A percentile compares a stretch with the other conserved stretches of the same genome.
These are phyloP conservation scores for Brachynemurus nebulosus DNA, from an alignment of 2,888 invertebrate species.

Conservation along the genomic window DNA sequence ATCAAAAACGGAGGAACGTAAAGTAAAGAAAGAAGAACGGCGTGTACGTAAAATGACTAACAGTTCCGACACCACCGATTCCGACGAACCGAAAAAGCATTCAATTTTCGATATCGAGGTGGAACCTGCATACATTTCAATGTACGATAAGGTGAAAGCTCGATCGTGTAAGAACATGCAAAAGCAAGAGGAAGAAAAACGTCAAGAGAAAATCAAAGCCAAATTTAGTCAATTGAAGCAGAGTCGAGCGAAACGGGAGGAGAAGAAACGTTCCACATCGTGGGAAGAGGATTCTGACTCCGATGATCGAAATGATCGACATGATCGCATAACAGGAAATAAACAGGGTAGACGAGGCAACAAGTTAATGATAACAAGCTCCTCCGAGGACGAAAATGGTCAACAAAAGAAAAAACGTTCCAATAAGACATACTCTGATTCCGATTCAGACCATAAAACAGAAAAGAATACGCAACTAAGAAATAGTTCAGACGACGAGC, in stretches of 20 bases:
- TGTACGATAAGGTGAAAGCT: conserved; percentile 96
- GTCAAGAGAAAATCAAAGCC: conserved; percentile 73
- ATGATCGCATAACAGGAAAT: conserved; percentile 26
- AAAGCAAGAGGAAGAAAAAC: conserved; percentile 78
- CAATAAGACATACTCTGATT: conserved; percentile 39
- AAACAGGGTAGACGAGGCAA: conserved; percentile 23
- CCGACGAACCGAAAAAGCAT: conserved; percentile 75
- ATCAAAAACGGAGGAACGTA: conserved; percentile 12
- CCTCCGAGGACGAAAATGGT: conserved; percentile 27
- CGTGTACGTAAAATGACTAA: conserved; percentile 32
- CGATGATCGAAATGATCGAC: conserved; percentile 37
- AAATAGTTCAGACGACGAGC: conserved; percentile 32
- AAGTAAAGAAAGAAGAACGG: conserved; percentile 23
- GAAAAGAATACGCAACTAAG: conserved; percentile 34
- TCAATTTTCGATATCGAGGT: conserved; percentile 86
- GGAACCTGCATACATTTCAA: conserved; percentile 83
- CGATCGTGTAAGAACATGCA: conserved; percentile 89
- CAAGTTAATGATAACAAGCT: conserved; percentile 29
- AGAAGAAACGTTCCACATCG: conserved; percentile 77
- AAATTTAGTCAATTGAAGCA: conserved; percentile 81
- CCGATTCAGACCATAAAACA: conserved; percentile 32
- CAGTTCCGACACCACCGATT: conserved; percentile 55
- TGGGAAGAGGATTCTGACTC: conserved; percentile 80
- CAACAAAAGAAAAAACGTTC: conserved; percentile 23
- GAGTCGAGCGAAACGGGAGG: conserved; percentile 72